Evolutionary conservation across 2,888 invertebrate species (phyloP), one percentile per base, ranked within the genome.

Genomic region (Corbicula japonica): DNA sequence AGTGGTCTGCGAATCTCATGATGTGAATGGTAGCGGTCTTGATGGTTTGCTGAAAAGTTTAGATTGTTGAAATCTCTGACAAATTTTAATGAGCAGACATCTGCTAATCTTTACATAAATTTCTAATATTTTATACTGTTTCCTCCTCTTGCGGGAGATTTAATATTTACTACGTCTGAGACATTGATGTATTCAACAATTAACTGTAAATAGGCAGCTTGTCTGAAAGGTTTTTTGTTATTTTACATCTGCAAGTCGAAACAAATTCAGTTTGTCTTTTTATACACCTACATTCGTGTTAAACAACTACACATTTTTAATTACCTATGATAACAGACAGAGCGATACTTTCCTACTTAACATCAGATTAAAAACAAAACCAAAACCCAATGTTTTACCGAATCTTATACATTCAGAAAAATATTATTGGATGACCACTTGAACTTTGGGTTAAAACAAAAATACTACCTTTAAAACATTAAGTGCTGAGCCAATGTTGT

Each of bases 401-500:
- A n/a, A n/a, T n/a, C n/a, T n/a, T n/a, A n/a, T n/a, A n/a, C n/a
- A n/a, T n/a, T n/a, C n/a, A n/a, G n/a, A n/a, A n/a, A n/a, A n/a
- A n/a, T n/a, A n/a, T n/a, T n/a, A n/a, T n/a, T n/a, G n/a, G n/a
- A n/a, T n/a, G n/a, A n/a, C n/a, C n/a, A n/a, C n/a, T n/a, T n/a
- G n/a, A n/a, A n/a, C n/a, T 28, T 18, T 21, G 15, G 30, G 15
- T 15, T 41, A 10, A 41, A 12, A 12, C 10, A 48, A 6, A 50
- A 48, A 8, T 46, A 38, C 54, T 50, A 81, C 81, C 71, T 66
- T 77, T 10, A 81, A 34, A 8, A 81, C n/a, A 44, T 77, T 60
- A 1, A 72, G 68, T 1, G 75, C 81, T 34, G 63, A 71, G 18
- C 60, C 75, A 12, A 81, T 81, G 34, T 77, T 77, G 21, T 77